A percentile compares a stretch with the other conserved stretches of the same genome.
These are phyloP conservation scores for Pyrgilauda ruficollis DNA, from an alignment of 2,113 vertebrate genomes.

Conservation along the genomic window DNA sequence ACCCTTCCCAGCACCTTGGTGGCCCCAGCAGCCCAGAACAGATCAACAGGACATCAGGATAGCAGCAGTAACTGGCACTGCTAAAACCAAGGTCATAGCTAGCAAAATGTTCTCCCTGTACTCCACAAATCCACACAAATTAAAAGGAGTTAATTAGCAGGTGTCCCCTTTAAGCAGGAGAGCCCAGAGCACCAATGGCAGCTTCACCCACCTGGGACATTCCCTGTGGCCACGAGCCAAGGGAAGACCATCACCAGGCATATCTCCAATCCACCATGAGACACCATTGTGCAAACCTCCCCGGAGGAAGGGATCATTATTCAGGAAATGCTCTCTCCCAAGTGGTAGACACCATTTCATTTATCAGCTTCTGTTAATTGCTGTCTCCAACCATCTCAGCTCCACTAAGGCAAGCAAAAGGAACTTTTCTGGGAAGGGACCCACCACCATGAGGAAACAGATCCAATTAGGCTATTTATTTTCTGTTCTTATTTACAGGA, in stretches of 20 bases:
- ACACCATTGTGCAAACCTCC: not conserved
- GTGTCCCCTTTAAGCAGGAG: not conserved
- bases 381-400: not conserved
- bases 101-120: not conserved
- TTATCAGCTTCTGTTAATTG: not conserved
- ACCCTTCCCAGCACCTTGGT: not conserved
- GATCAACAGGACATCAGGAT: not conserved
- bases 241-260: accelerated
- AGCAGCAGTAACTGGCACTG: not conserved
- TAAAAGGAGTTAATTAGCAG: not conserved
- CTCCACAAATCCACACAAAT: not conserved
- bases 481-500: not conserved
- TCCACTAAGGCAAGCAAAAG: not conserved
- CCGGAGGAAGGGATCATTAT: not conserved
- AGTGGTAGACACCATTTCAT: not conserved
- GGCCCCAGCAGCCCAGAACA: not conserved
- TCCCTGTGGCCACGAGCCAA: not conserved
- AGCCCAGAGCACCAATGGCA: not conserved
- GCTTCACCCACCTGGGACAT: accelerated
- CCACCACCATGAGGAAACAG: not conserved
- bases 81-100: not conserved
- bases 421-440: not conserved
- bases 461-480: not conserved
- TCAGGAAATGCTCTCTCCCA: not conserved
- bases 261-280: not conserved